phyloP scores from a whole-genome alignment of 1,140 invertebrate genomes.

The Papilio dardanus region DNA sequence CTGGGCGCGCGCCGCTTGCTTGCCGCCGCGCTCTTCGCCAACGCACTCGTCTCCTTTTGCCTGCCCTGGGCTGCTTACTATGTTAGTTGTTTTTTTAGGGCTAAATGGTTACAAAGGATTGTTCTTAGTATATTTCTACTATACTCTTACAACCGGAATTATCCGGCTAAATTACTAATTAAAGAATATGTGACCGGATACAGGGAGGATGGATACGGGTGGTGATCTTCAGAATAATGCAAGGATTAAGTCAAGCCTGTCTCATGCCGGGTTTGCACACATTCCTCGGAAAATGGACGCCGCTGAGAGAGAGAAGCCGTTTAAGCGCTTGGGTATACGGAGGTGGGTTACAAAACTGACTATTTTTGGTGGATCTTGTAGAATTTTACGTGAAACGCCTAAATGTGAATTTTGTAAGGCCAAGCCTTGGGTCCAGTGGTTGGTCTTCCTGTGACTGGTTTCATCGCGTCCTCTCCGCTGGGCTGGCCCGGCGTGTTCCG shows the following conservation, averaged over 20 bases:
- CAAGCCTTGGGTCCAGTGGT: slow-evolving; percentile 85
- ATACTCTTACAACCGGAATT: no score
- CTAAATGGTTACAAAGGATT: background rate
- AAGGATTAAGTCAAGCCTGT: slow-evolving; percentile 91
- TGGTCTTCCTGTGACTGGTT: slow-evolving; percentile 84
- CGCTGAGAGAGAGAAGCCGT: slow-evolving; percentile 83
- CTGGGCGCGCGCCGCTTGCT: slow-evolving; percentile 86
- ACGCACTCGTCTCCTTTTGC: slow-evolving; percentile 59
- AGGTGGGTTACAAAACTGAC: slow-evolving; percentile 44
- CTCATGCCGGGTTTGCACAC: slow-evolving; percentile 91
- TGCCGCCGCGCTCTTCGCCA: slow-evolving; percentile 80
- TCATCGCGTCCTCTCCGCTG: slow-evolving; percentile 81
- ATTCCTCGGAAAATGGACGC: slow-evolving; percentile 91
- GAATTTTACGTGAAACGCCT: no score
- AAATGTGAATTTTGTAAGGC: slow-evolving; percentile 60
- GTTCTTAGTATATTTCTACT: no score
- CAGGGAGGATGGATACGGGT: slow-evolving; percentile 85
- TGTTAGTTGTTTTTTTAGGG: slow-evolving; percentile 54
- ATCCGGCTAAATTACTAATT: no score
- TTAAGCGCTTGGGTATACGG: slow-evolving; percentile 84
- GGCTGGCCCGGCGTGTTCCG: slow-evolving; percentile 84
- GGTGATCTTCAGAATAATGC: slow-evolving; percentile 85
- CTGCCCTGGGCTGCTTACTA: slow-evolving; percentile 69
- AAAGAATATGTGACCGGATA: no score
- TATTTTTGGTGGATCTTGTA: no score